Base-by-base conservation (phyloP, 2,888 invertebrate genomes). In the Cheilosia pagana region DNA sequence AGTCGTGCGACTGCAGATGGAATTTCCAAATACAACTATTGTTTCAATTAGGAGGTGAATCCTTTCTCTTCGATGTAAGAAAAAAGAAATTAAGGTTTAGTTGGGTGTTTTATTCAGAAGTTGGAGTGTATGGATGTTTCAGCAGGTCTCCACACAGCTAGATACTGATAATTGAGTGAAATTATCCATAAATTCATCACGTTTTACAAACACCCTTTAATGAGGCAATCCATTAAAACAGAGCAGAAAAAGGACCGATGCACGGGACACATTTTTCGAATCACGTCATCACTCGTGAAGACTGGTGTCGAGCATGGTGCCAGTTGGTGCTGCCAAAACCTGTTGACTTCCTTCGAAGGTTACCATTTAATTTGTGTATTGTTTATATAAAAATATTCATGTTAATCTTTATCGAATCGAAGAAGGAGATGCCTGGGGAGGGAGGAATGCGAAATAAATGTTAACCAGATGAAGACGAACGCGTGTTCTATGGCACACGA, bases 401-500 rank as follows among this genome's bases (percentile, higher is more conserved):
- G 28, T 16, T 43, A 67, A 76, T 76, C 67, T 50, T 43, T 45
- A 59, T 43, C 52, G 43, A 52, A 76, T 67, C 59, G 12, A 21
- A 16, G 31, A 45, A 21, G 39, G 57, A 48, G 48, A 53, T 45
- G 55, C 57, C 25, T 31, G 72, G 23, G 60, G 53, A 41, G 28
- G 65, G 50, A 67, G 52, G 52, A 14, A 57, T 21, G 43, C 23
- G 21, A 67, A 75, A 23, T 43, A 45, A 63, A 65, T 50, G 41
- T 16, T 53, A 53, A 63, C 41, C 41, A 62, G 59, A 41, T 65
- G 48, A 43, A 63, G 57, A 52, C 60, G 45, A 68, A 68, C 59
- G 23, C 4, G 59, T 52, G n/a, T 48, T 59, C 41, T 50, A 19
- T 77, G 82, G 82, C 77, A 82, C 77, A 77, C 82, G 77, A 82